Evolutionary conservation across 2,113 vertebrate genomes (phyloP).

Genomic region (Poeciliopsis turrubarensis): DNA sequence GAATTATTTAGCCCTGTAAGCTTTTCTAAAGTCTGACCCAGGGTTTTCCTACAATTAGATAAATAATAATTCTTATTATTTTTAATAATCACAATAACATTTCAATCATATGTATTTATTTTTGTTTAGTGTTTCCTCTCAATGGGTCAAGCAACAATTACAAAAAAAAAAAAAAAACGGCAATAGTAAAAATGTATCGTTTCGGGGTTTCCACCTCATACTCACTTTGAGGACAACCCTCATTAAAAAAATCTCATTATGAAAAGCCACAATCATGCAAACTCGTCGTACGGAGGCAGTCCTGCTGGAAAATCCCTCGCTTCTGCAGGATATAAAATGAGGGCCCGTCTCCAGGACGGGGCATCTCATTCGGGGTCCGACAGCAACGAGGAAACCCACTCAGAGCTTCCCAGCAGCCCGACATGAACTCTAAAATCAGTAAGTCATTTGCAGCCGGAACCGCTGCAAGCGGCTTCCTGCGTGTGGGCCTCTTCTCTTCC

Average conservation of each 20-base stretch:
- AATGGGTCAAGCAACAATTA: neutral
- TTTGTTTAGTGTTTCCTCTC: neutral
- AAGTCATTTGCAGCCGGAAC: constrained; percentile 35
- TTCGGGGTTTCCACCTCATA: neutral
- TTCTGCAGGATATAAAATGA: constrained; percentile 55
- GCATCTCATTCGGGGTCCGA: constrained; percentile 17
- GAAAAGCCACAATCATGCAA: neutral
- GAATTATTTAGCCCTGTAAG: too few relatives aligned
- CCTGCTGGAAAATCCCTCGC: constrained; percentile 58
- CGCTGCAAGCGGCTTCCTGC: neutral
- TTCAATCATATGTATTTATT: neutral
- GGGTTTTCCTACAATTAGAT: too few relatives aligned
- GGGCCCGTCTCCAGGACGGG: neutral
- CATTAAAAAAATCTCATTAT: neutral
- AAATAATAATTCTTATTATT: neutral
- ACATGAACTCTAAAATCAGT: constrained; percentile 53
- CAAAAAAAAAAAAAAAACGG: neutral
- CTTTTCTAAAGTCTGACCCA: too few relatives aligned
- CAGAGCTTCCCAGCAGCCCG: constrained; percentile 33
- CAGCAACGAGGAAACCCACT: constrained; percentile 25
- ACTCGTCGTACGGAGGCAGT: neutral
- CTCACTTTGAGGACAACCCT: neutral
- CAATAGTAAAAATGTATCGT: neutral
- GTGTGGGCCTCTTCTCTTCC: constrained; percentile 11
- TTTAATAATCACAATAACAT: neutral